A percentile compares a stretch with the other conserved stretches of the same genome.
These are phyloP conservation scores for Calcarius ornatus DNA, from an alignment of 2,113 vertebrate genomes.

Conservation along the genomic window DNA sequence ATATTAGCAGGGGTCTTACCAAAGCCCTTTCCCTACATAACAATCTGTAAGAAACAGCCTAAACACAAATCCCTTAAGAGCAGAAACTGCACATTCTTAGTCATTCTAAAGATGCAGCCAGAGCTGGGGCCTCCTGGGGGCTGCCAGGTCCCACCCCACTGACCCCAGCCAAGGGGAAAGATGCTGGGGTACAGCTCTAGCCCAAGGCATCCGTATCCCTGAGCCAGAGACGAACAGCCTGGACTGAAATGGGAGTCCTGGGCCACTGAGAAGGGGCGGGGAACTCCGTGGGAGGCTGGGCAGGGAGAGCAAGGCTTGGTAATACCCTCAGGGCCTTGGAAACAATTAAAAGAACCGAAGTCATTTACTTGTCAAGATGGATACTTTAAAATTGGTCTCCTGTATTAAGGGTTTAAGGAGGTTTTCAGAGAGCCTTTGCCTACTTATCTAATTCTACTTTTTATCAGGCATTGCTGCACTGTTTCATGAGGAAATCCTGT, in stretches of 20 bases:
- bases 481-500: not conserved
- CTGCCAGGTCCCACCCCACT: not conserved
- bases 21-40: not conserved
- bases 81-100: not conserved
- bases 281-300: not conserved
- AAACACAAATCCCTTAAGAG: not conserved
- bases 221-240: not conserved
- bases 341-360: not conserved
- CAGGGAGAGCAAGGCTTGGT: not conserved
- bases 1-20: not conserved
- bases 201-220: not conserved
- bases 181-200: not conserved
- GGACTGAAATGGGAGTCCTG: not conserved
- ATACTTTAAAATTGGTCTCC: not conserved
- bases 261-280: fast-evolving
- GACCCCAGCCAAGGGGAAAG: no score
- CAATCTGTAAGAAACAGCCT: not conserved
- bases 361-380: not conserved
- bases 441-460: not conserved
- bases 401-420: not conserved
- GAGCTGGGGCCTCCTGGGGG: not conserved
- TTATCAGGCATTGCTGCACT: not conserved
- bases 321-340: not conserved
- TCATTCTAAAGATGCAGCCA: not conserved
- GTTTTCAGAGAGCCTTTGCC: not conserved